phyloP scores from a whole-genome alignment of 2,797 vertebrate genomes.

The Malacoraja senta region DNA sequence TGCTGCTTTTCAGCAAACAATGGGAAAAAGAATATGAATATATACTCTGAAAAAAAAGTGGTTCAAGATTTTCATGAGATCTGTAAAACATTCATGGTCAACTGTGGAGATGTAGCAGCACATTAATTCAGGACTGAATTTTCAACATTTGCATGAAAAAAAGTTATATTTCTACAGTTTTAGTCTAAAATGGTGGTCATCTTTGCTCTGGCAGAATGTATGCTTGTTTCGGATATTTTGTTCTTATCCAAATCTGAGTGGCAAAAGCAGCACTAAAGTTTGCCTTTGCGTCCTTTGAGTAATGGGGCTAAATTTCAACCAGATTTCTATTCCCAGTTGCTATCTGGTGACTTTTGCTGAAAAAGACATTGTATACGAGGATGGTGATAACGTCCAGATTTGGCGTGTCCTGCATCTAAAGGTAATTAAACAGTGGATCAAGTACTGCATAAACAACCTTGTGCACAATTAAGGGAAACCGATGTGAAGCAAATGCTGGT shows the following conservation, averaged over 20 bases:
- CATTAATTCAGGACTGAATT: background rate
- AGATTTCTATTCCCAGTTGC: background rate
- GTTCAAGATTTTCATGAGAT: background rate
- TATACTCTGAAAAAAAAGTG: too few species aligned
- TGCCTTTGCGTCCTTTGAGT: background rate
- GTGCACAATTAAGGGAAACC: background rate
- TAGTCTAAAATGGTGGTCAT: background rate
- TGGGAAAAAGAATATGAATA: too few species aligned
- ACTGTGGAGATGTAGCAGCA: background rate
- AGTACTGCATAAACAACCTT: background rate
- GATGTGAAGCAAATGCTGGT: background rate
- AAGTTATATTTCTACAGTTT: background rate
- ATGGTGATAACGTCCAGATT: constrained; percentile 8
- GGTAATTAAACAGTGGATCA: constrained; percentile 13
- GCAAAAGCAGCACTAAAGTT: background rate
- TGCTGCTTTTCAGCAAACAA: background rate
- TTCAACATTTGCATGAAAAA: background rate
- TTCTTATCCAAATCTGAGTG: background rate
- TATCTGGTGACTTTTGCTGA: background rate
- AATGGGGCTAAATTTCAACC: constrained; percentile 1
- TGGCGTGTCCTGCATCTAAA: background rate
- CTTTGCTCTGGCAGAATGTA: background rate
- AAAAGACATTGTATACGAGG: background rate
- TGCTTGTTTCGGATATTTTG: background rate
- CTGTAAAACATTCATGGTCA: background rate